Evolutionary conservation across 2,797 vertebrate genomes (phyloP).

Genomic region (Cyprinella venusta): DNA sequence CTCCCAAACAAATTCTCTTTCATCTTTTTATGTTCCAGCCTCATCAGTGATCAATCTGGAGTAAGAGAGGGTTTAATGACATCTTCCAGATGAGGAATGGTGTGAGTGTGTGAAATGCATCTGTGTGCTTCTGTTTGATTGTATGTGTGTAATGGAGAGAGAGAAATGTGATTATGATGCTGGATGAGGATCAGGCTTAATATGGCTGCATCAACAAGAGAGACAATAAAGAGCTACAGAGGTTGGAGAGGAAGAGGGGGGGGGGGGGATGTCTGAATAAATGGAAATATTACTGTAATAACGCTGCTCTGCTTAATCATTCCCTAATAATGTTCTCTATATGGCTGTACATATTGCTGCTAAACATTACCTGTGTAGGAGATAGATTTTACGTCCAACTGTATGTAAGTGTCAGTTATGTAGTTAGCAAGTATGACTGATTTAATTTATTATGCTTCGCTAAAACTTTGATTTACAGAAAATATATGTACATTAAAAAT

Average conservation of each 20-base stretch:
- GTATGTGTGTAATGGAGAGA: conserved; percentile 24
- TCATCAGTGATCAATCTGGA: conserved; percentile 41
- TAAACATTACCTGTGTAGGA: neutral
- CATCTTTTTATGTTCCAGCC: conserved; percentile 40
- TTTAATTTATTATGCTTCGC: neutral
- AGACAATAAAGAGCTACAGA: conserved; percentile 47
- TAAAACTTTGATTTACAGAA: neutral
- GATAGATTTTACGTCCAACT: neutral
- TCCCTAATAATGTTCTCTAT: conserved; percentile 17
- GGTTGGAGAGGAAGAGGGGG: conserved; percentile 22
- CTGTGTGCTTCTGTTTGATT: conserved; percentile 35
- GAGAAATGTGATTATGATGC: conserved; percentile 50
- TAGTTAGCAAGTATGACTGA: neutral
- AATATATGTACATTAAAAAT: neutral
- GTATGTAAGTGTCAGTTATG: no score
- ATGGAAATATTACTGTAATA: conserved; percentile 42
- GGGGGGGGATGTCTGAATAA: neutral
- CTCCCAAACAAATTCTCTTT: conserved; percentile 27
- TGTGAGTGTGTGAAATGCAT: conserved; percentile 23
- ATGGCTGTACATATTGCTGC: neutral
- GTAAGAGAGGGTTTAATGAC: conserved; percentile 42
- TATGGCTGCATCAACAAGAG: conserved; percentile 44
- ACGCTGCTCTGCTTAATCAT: conserved; percentile 26
- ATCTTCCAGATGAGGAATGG: conserved; percentile 36
- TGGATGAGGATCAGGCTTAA: conserved; percentile 47